These are phyloP conservation scores for Macaca mulatta DNA, from an alignment of 2,113 vertebrate genomes.

Conservation along the genomic window DNA sequence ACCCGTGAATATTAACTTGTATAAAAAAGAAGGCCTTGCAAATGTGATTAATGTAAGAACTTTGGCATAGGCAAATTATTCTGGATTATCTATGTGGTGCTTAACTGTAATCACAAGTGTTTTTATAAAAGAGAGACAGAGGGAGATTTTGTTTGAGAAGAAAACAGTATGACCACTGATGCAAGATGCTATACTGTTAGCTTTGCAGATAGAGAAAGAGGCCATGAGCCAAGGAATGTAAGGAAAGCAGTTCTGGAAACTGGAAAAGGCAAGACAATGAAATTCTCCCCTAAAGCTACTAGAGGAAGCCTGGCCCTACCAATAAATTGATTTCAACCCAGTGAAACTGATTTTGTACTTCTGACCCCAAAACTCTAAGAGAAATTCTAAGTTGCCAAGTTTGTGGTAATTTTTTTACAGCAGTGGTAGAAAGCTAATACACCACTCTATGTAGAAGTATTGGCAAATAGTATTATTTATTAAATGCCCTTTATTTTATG, in stretches of 20 bases:
- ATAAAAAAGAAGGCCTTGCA: neutral
- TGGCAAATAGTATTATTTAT: neutral
- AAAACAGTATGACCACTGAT: neutral
- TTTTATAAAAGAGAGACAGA: neutral
- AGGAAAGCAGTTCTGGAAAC: neutral
- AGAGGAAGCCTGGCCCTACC: neutral
- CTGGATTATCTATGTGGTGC: neutral
- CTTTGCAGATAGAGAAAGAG: neutral
- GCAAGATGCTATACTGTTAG: neutral
- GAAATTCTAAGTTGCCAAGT: neutral
- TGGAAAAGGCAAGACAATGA: neutral
- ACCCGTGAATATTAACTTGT: neutral
- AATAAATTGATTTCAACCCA: neutral
- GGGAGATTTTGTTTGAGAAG: neutral
- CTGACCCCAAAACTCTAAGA: neutral
- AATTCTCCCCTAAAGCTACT: neutral
- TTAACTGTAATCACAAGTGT: neutral
- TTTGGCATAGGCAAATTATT: neutral
- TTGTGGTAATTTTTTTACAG: neutral
- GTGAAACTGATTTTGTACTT: slow-evolving; percentile 6
- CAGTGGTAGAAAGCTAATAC: neutral
- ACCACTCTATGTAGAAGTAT: neutral
- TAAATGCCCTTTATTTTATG: neutral
- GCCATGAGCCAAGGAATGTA: neutral
- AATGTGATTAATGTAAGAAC: neutral